phyloP scores from a whole-genome alignment of 2,888 invertebrate genomes.

The Diarsia dahlii region DNA sequence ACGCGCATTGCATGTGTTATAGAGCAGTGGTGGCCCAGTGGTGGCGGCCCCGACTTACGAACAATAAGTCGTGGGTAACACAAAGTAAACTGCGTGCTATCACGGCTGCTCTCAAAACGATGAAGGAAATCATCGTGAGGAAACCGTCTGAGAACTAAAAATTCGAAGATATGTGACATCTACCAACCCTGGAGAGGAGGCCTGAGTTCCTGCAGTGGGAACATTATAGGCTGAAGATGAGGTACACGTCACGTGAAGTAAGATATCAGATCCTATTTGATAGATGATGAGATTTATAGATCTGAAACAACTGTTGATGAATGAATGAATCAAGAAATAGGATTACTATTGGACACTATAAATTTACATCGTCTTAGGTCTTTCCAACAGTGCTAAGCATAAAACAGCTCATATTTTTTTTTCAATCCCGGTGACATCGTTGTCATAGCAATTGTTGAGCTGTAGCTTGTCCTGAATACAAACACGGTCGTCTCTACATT shows the following conservation, averaged over 20 bases:
- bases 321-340: background rate
- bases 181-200: no score
- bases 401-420: background rate
- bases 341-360: background rate
- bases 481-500: background rate
- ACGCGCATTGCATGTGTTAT: no score
- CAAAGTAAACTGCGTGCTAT: no score
- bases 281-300: background rate
- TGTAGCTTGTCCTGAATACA: background rate
- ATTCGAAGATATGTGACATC: no score
- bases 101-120: no score
- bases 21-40: no score
- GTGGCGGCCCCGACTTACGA: no score
- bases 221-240: no score
- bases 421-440: background rate
- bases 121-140: no score
- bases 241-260: background rate
- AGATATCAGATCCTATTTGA: background rate
- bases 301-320: constrained; percentile 3
- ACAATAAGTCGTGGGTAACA: no score
- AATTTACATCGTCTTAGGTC: background rate
- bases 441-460: background rate
- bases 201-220: no score
- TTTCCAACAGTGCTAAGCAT: background rate
- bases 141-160: no score